Percentiles rank a stretch among this genome's conserved stretches.
Evolutionary conservation across 2,888 invertebrate genomes (phyloP).

Genomic region (Platycheirus albimanus): DNA sequence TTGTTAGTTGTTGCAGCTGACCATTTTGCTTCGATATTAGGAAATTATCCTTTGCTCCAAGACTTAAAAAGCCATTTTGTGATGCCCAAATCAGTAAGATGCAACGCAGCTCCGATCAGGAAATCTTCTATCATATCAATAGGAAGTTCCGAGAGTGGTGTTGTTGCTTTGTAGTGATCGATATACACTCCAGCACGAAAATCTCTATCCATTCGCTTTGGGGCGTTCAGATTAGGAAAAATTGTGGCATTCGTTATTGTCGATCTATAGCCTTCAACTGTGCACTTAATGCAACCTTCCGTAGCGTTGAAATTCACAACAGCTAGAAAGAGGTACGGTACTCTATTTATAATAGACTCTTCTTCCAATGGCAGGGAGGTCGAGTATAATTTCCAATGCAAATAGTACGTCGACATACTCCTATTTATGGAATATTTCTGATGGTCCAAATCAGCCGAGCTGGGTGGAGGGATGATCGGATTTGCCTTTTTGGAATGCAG

Average conservation of each 20-base stretch:
- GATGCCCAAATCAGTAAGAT: constrained; percentile 75
- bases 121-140: constrained; percentile 76
- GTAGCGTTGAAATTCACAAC: background rate
- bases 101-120: constrained; percentile 75
- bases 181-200: background rate
- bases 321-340: background rate
- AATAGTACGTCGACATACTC: too few species aligned
- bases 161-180: constrained; percentile 9
- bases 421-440: too few species aligned
- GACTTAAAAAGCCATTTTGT: too few species aligned
- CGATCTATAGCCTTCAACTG: constrained; percentile 1
- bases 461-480: too few species aligned
- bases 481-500: too few species aligned
- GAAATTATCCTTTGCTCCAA: constrained; percentile 71
- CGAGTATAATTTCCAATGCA: too few species aligned
- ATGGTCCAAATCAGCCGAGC: too few species aligned
- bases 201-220: background rate
- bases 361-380: too few species aligned
- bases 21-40: constrained; percentile 46
- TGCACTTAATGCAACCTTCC: background rate
- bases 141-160: constrained; percentile 60
- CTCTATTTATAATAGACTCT: too few species aligned
- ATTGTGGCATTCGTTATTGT: constrained; percentile 1
- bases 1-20: constrained; percentile 25
- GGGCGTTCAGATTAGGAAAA: background rate